Conservation (phyloP, 2,888 invertebrate species). For the Oegoconia quadripuncta region DNA sequence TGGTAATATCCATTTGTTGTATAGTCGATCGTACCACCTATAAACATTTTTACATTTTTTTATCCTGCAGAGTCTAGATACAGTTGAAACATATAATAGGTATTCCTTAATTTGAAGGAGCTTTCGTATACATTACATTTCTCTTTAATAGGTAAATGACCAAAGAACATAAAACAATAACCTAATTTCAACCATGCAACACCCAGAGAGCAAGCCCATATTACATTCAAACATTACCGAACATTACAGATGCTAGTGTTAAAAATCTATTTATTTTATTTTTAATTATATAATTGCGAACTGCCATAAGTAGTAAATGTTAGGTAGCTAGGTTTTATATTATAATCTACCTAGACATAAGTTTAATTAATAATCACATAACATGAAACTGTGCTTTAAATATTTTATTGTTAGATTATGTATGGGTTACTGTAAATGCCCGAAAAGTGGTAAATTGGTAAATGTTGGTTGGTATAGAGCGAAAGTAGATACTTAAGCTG, state of each 20-base stretch:
- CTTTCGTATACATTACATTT: too few relatives aligned
- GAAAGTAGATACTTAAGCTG: too few relatives aligned
- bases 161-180: conserved; percentile 15
- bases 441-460: too few relatives aligned
- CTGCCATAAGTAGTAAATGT: conserved; percentile 66
- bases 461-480: too few relatives aligned
- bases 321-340: conserved; percentile 7
- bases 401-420: too few relatives aligned
- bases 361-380: conserved; percentile 1
- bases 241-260: not conserved
- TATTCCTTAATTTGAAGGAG: too few relatives aligned
- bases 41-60: not conserved
- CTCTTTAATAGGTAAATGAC: conserved; percentile 10
- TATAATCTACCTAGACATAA: not conserved
- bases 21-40: not conserved
- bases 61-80: not conserved
- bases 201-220: not conserved
- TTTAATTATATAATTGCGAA: conserved; percentile 41
- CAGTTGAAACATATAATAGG: not conserved
- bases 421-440: too few relatives aligned
- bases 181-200: not conserved
- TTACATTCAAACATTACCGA: not conserved
- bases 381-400: not conserved
- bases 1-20: too few relatives aligned
- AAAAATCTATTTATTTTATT: conserved; percentile 58